phyloP scores from a whole-genome alignment of 2,888 invertebrate species.

The Diabrotica balteata region DNA sequence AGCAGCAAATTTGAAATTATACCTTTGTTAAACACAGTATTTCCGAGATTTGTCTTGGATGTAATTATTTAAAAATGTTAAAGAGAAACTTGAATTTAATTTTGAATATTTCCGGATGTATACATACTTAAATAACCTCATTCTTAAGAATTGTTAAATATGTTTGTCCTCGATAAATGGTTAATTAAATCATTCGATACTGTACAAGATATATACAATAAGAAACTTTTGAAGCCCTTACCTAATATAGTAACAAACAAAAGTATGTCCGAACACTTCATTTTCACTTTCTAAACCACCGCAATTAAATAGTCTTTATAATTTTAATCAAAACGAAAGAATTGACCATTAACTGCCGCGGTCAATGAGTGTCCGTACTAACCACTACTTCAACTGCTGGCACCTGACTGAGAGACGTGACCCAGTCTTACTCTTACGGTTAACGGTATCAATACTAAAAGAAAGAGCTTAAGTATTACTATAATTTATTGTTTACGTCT shows the following conservation, averaged over 20 bases:
- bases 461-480: slow-evolving; percentile 28
- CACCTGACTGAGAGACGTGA: slow-evolving; percentile 37
- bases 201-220: slow-evolving; percentile 28
- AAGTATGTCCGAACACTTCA: slow-evolving; percentile 47
- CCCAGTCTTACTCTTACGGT: slow-evolving; percentile 42
- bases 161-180: slow-evolving; percentile 24
- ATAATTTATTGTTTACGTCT: slow-evolving; percentile 5
- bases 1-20: no score
- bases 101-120: slow-evolving; percentile 12
- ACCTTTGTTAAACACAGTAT: no score
- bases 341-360: slow-evolving; percentile 29
- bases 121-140: slow-evolving; percentile 28
- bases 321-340: slow-evolving; percentile 18
- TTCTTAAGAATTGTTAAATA: slow-evolving; percentile 21
- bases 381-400: slow-evolving; percentile 30
- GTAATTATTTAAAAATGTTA: no score
- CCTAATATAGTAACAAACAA: slow-evolving; percentile 49
- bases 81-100: slow-evolving; percentile 3
- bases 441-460: slow-evolving; percentile 52
- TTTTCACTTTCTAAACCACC: slow-evolving; percentile 38
- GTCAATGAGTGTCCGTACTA: slow-evolving; percentile 27
- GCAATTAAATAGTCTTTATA: slow-evolving; percentile 11
- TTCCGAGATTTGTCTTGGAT: no score
- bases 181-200: slow-evolving; percentile 18
- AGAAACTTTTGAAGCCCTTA: slow-evolving; percentile 31